A percentile compares a stretch with the other conserved stretches of the same genome.
These are phyloP conservation scores for Chrysaora quinquecirrha DNA, from an alignment of 30 jellyfish, hydroid and myxozoan species.

Conservation along the genomic window DNA sequence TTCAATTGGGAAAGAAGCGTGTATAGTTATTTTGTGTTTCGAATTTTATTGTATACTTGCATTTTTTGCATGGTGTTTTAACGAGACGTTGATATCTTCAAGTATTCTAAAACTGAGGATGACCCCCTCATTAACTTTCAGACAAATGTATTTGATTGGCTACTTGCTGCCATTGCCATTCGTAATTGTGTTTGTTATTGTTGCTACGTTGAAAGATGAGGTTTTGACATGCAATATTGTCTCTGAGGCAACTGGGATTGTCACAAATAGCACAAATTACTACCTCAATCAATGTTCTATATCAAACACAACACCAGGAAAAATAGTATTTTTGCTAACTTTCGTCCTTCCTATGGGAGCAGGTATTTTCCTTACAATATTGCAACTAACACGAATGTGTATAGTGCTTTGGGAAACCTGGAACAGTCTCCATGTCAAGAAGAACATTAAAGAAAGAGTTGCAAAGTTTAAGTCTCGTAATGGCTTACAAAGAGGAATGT, in stretches of 20 bases:
- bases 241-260: background rate
- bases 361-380: background rate
- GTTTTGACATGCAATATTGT: background rate
- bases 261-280: background rate
- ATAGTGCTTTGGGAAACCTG: background rate
- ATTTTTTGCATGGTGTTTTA: background rate
- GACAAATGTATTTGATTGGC: background rate
- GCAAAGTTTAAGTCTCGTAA: background rate
- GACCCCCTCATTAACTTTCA: background rate
- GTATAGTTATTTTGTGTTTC: background rate
- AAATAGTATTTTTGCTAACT: background rate
- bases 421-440: background rate
- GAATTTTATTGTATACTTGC: background rate
- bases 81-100: background rate
- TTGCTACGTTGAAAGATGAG: background rate
- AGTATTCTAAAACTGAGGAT: background rate
- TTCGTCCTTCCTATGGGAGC: background rate
- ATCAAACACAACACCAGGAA: background rate
- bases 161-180: conserved; percentile 5
- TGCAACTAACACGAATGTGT: background rate
- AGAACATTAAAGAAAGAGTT: background rate
- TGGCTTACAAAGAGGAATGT: background rate
- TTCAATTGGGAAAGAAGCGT: background rate
- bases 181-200: background rate
- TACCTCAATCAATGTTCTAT: background rate